Conservation (phyloP, 1,140 invertebrate species). For the Drosophila aff. region DNA sequence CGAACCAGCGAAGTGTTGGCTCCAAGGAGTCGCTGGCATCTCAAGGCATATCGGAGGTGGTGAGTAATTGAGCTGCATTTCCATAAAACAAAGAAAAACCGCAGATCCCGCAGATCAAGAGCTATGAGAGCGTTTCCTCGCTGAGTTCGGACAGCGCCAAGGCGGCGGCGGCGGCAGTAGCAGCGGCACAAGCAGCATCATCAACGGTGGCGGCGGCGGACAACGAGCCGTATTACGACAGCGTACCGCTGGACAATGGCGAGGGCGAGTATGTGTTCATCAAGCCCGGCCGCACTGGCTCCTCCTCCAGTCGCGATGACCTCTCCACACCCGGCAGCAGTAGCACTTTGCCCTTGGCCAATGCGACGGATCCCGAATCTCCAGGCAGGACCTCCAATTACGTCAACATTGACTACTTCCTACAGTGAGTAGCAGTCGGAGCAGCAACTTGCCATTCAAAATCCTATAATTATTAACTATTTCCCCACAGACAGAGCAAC, state of each 20-base stretch:
- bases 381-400: slow-evolving; percentile 92
- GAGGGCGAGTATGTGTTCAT: slow-evolving; percentile 92
- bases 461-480: not conserved
- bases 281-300: slow-evolving; percentile 88
- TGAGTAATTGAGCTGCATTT: slow-evolving; percentile 17
- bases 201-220: slow-evolving; percentile 41
- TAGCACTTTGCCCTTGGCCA: slow-evolving; percentile 86
- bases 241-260: slow-evolving; percentile 91
- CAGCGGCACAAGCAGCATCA: slow-evolving; percentile 22
- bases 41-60: slow-evolving; percentile 84
- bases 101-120: slow-evolving; percentile 86
- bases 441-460: no score
- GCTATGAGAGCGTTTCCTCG: slow-evolving; percentile 88
- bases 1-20: slow-evolving; percentile 61
- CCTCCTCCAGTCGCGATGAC: slow-evolving; percentile 87
- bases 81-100: no score
- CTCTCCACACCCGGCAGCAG: slow-evolving; percentile 88
- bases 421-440: slow-evolving; percentile 89
- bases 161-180: slow-evolving; percentile 39
- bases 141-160: slow-evolving; percentile 85
- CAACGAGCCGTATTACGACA: slow-evolving; percentile 93
- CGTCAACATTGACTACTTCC: slow-evolving; percentile 95
- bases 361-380: slow-evolving; percentile 88
- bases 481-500: slow-evolving; percentile 77
- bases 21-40: slow-evolving; percentile 83